Conservation (phyloP, 2,797 vertebrate genomes). For the Hybognathus amarus region DNA sequence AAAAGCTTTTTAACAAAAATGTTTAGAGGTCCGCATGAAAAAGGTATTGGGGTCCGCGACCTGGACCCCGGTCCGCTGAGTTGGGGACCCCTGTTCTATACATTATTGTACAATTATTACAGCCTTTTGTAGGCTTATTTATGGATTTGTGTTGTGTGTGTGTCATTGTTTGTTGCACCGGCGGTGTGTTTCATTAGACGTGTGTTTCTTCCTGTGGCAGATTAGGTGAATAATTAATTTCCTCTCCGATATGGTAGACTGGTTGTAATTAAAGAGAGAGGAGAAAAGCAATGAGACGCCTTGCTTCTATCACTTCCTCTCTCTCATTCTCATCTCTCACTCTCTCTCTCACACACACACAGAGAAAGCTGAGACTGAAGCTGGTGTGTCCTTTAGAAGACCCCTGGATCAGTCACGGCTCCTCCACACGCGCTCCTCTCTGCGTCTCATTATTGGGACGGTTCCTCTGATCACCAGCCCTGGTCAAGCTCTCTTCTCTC, state of each 20-base stretch:
- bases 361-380: neutral
- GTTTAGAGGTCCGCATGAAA: too few relatives aligned
- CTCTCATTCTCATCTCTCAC: slow-evolving; percentile 15
- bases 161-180: slow-evolving; percentile 44
- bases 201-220: slow-evolving; percentile 70
- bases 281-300: slow-evolving; percentile 73
- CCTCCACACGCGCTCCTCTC: neutral
- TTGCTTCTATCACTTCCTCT: slow-evolving; percentile 43
- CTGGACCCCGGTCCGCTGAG: too few relatives aligned
- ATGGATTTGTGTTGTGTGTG: slow-evolving; percentile 24
- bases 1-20: too few relatives aligned
- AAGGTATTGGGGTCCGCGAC: too few relatives aligned
- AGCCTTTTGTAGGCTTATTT: slow-evolving; percentile 4
- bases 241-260: slow-evolving; percentile 71
- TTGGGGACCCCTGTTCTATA: too few relatives aligned
- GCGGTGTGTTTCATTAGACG: slow-evolving; percentile 51
- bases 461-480: neutral
- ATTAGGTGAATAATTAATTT: slow-evolving; percentile 78
- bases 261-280: slow-evolving; percentile 74
- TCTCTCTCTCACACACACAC: slow-evolving; percentile 2
- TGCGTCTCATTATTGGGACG: slow-evolving; percentile 2
- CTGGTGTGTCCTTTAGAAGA: slow-evolving; percentile 27
- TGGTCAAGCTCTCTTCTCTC: neutral
- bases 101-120: slow-evolving; percentile 7
- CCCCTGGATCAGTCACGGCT: slow-evolving; percentile 23